Evolutionary conservation across 2,113 vertebrate genomes (phyloP), one percentile per base, ranked within the genome.

Genomic region (Tragulus kanchil): DNA sequence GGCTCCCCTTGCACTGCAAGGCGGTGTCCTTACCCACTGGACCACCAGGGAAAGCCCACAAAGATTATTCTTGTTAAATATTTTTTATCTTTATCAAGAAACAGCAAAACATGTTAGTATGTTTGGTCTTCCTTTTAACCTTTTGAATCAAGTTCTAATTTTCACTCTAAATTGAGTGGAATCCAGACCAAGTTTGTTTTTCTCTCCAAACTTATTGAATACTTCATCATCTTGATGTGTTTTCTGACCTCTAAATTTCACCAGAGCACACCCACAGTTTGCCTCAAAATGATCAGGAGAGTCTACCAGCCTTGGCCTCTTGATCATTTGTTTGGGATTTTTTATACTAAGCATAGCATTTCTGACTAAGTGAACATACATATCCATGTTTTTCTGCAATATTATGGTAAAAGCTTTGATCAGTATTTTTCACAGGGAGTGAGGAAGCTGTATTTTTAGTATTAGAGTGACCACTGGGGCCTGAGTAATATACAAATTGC

Each of bases 391-490:
- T 92, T 98, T 95, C 65, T 94, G 64, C 81, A 93, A 86, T 54
- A 79, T 81, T 95, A 88, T 59, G 31, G 56, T 78, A 48, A 97
- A 95, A 96, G 42, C 94, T 65, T 93, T 62, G 19, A 48, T 78
- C 87, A 77, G 42, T 84, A 89, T 78, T 96, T 96, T 95, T 86
- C 1, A 90, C 85, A 97, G 78, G 28, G 61, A 42, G 36, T 42
- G 19, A 52, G 54, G 91, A 95, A 71, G 8, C 9, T 92, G 15
- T 96, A 85, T 97, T 98, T 97, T 98, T 97, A 97, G 95, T 96
- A 97, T 88, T 85, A 90, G 58, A 79, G 71, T 98, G 97, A 97
- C 97, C 92, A 2, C 45, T 89, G 75, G 93, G 97, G 98, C 98
- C 73, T 97, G 97, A 31, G 31, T 98, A 91, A 95, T 97, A 96